phyloP scores from a whole-genome alignment of 2,113 vertebrate species.

The Paradoxurus hermaphroditus region DNA sequence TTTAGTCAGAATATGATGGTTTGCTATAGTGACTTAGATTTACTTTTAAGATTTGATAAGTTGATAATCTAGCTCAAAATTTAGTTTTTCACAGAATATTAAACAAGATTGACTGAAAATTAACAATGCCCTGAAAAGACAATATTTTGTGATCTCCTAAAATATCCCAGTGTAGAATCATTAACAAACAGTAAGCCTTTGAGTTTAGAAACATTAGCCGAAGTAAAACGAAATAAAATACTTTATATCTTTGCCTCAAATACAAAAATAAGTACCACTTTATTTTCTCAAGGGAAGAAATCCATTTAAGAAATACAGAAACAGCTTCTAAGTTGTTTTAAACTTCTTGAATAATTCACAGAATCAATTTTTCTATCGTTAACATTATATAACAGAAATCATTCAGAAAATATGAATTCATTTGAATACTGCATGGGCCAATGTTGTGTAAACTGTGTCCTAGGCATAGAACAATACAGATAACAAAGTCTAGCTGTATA shows the following conservation, averaged over 20 bases:
- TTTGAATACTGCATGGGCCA: neutral
- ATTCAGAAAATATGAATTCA: conserved; percentile 4
- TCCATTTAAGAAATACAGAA: neutral
- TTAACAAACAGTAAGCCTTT: conserved; percentile 40
- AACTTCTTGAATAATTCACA: conserved; percentile 35
- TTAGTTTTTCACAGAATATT: conserved; percentile 34
- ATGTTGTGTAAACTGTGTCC: neutral
- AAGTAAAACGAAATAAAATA: conserved; percentile 51
- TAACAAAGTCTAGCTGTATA: neutral
- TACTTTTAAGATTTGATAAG: neutral
- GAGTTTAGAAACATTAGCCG: conserved; percentile 21
- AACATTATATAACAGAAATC: neutral
- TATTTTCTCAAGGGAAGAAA: conserved; percentile 28
- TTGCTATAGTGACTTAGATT: neutral
- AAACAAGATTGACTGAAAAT: neutral
- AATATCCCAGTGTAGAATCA: neutral
- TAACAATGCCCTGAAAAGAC: neutral
- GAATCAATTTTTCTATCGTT: neutral
- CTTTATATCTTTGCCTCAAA: conserved; percentile 20
- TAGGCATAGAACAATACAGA: neutral
- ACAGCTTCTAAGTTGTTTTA: neutral
- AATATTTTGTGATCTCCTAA: conserved; percentile 41
- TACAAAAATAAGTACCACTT: neutral
- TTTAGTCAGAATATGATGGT: neutral
- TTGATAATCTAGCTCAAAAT: neutral